Conservation (phyloP, 2,797 vertebrate genomes). For the Acrocephalus scirpaceus region DNA sequence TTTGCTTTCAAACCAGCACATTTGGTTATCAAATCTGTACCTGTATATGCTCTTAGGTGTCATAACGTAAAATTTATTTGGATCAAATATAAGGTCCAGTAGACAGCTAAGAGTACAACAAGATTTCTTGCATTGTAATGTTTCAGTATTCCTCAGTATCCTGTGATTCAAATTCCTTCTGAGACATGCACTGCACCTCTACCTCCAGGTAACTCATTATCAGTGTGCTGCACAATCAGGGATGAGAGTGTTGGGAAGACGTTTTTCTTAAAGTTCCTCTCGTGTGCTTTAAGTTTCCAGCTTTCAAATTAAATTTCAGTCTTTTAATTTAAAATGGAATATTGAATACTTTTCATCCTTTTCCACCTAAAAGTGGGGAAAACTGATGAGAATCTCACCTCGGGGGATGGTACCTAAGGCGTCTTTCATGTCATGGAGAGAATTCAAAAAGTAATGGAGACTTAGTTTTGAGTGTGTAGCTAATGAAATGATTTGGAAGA, state of each 20-base stretch:
- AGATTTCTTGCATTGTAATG: not conserved
- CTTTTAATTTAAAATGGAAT: not conserved
- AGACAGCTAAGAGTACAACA: not conserved
- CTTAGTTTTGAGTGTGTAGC: not conserved
- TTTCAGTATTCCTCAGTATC: not conserved
- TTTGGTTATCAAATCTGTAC: not conserved
- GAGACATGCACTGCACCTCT: not conserved
- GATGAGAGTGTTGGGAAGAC: not conserved
- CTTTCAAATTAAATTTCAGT: not conserved
- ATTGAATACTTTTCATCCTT: not conserved
- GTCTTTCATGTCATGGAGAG: not conserved
- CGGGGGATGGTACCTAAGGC: fast-evolving
- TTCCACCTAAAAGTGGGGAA: not conserved
- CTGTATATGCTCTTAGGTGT: not conserved
- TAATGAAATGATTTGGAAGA: not conserved
- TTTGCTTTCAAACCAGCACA: no score
- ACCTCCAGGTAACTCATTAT: not conserved
- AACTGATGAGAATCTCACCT: not conserved
- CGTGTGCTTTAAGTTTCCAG: not conserved
- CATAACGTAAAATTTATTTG: not conserved
- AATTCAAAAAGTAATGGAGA: not conserved
- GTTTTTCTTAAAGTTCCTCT: not conserved
- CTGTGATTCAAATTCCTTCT: not conserved
- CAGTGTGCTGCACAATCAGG: not conserved
- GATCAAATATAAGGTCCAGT: not conserved